A percentile compares a stretch with the other conserved stretches of the same genome.
These are phyloP conservation scores for Trachemys scripta DNA, from an alignment of 2,113 vertebrate species.

Conservation along the genomic window DNA sequence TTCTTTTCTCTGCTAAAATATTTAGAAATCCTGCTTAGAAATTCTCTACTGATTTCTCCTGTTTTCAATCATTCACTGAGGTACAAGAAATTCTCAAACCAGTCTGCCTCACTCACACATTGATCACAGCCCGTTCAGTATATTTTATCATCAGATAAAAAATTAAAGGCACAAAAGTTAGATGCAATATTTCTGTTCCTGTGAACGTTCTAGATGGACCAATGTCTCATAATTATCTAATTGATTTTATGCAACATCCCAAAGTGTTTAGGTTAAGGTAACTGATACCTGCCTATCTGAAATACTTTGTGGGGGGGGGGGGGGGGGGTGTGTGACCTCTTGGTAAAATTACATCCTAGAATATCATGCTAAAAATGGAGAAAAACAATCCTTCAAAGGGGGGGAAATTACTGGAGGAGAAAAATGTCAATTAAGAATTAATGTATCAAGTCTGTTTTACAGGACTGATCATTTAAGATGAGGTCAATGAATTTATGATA, in stretches of 20 bases:
- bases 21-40: slow-evolving; percentile 68
- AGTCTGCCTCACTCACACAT: slow-evolving; percentile 48
- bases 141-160: slow-evolving; percentile 63
- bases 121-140: slow-evolving; percentile 34
- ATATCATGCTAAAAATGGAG: slow-evolving; percentile 48
- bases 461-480: slow-evolving; percentile 79
- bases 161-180: slow-evolving; percentile 62
- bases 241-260: slow-evolving; percentile 21
- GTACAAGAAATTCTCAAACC: slow-evolving; percentile 44
- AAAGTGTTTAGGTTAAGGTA: not conserved
- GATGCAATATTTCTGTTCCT: slow-evolving; percentile 44
- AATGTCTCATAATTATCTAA: slow-evolving; percentile 38
- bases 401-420: slow-evolving; percentile 74
- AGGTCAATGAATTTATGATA: slow-evolving; percentile 85
- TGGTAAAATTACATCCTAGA: slow-evolving; percentile 13
- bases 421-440: slow-evolving; percentile 81
- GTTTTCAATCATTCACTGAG: slow-evolving; percentile 70
- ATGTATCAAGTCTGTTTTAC: slow-evolving; percentile 80
- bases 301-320: not conserved
- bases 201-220: slow-evolving; percentile 27
- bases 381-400: slow-evolving; percentile 59
- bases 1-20: slow-evolving; percentile 70
- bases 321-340: not conserved
- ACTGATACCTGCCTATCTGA: slow-evolving; percentile 5
- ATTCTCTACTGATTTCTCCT: slow-evolving; percentile 62